Evolutionary conservation across 37 sponge, comb jelly and placozoan genomes (phyloP).

Genomic region (Halisarca cf. caerulea): DNA sequence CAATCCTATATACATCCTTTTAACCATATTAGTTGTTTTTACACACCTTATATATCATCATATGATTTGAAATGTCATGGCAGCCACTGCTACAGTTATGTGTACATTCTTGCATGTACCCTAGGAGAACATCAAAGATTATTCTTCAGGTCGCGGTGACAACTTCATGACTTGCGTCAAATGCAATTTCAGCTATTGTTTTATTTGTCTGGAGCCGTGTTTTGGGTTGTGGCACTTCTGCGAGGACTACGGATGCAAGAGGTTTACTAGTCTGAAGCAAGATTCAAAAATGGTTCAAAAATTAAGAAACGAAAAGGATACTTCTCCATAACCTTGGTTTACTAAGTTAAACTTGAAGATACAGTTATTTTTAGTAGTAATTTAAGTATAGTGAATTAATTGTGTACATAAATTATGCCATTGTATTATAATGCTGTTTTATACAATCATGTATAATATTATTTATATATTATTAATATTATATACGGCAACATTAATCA

Average conservation of each 20-base stretch:
- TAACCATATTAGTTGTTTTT: background rate
- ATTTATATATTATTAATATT: too few relatives aligned
- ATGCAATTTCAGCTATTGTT: conserved; percentile 62
- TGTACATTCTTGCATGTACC: background rate
- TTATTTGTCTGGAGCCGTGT: conserved; percentile 61
- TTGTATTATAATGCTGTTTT: too few relatives aligned
- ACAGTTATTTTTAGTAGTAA: too few relatives aligned
- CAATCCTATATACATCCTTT: background rate
- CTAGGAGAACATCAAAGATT: conserved; percentile 35
- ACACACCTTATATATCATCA: too few relatives aligned
- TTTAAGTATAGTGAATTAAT: too few relatives aligned
- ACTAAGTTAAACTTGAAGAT: too few relatives aligned
- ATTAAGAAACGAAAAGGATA: background rate
- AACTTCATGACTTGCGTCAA: conserved; percentile 64
- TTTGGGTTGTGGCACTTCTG: conserved; percentile 73
- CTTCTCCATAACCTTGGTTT: too few relatives aligned
- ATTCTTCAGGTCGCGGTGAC: conserved; percentile 21
- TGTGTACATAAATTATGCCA: too few relatives aligned
- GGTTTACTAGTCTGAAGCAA: conserved; percentile 27
- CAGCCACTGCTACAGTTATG: too few relatives aligned
- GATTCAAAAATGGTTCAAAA: background rate
- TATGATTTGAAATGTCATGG: too few relatives aligned
- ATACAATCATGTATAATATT: too few relatives aligned
- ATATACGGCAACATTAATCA: too few relatives aligned
- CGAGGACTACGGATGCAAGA: conserved; percentile 55